Base-by-base conservation (phyloP, 2,888 invertebrate genomes). In the Melitaea athalia region DNA sequence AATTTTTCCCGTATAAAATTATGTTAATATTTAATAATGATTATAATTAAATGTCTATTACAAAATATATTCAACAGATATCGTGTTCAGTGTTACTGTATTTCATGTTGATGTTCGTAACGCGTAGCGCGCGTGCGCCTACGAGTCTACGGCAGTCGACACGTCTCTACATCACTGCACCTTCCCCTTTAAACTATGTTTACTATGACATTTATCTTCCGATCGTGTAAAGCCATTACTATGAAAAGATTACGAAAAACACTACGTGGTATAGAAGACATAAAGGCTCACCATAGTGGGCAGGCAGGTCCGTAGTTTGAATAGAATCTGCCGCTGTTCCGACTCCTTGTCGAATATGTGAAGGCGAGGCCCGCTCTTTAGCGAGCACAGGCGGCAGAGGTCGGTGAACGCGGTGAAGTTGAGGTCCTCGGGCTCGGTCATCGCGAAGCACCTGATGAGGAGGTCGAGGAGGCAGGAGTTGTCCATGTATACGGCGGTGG, bases 341-440 rank as follows among this genome's bases (percentile, higher is more conserved):
- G 95, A 94, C 84, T 95, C 95, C 84, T 95, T 95, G 82, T 95
- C 95, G 84, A 95, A 95, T 81, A 95, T 94, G 84, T 95, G 94
- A 77, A 95, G 93, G 84, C 95, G 93, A 76, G 95, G 94, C 74
- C 94, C 95, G 82, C 94, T 94, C 87, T 95, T 95, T 77, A 95
- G 90, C 77, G 95, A 95, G 85, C 95, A 95, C 76, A 95, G 92
- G 82, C 95, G 93, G 85, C 95, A 95, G 77, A 95, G 93, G 91
- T 95, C 95, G 74, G 94, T 93, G 87, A 95, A 95, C 82, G 94
- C 94, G 79, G 93, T 93, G 87, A 94, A 94, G 89, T 95, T 95
- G 80, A 95, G 94, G 87, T 95, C 94, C 92, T 94, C 94, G 87
- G 94, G 94, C 94, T 94, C 94, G 86, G 93, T 94, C 93, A 93